A percentile compares a stretch with the other conserved stretches of the same genome.
Evolutionary conservation across 2,888 invertebrate species (phyloP).

Genomic region (Aquatica leii): DNA sequence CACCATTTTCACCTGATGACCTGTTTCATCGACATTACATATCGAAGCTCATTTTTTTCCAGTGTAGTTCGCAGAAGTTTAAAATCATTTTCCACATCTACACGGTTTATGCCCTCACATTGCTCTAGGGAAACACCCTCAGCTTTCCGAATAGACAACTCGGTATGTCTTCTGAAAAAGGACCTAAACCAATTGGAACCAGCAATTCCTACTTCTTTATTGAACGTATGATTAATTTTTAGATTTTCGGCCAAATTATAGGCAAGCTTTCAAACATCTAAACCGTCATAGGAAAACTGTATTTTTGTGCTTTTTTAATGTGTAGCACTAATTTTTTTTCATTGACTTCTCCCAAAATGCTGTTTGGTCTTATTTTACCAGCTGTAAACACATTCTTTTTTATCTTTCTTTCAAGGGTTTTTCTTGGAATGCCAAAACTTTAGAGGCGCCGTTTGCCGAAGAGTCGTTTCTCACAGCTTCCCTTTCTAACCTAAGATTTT

Average conservation of each 20-base stretch:
- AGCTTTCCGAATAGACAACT: constrained; percentile 42
- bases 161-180: constrained; percentile 27
- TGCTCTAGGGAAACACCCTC: constrained; percentile 46
- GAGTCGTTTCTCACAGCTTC: constrained; percentile 19
- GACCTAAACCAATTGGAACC: constrained; percentile 43
- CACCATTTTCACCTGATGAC: constrained; percentile 38
- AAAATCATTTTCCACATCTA: constrained; percentile 34
- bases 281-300: constrained; percentile 30
- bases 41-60: constrained; percentile 33
- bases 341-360: constrained; percentile 30
- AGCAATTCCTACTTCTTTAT: constrained; percentile 43
- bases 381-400: constrained; percentile 19
- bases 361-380: constrained; percentile 29
- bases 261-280: constrained; percentile 29
- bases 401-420: constrained; percentile 27
- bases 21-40: constrained; percentile 44
- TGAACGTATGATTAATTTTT: constrained; percentile 45
- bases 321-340: constrained; percentile 32
- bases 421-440: constrained; percentile 28
- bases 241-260: constrained; percentile 23
- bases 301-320: constrained; percentile 31
- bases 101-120: constrained; percentile 44
- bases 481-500: constrained; percentile 1
- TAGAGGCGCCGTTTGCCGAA: constrained; percentile 26
- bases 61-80: constrained; percentile 20